Evolutionary conservation across 2,797 vertebrate genomes (phyloP).

Genomic region (Clamator glandarius): DNA sequence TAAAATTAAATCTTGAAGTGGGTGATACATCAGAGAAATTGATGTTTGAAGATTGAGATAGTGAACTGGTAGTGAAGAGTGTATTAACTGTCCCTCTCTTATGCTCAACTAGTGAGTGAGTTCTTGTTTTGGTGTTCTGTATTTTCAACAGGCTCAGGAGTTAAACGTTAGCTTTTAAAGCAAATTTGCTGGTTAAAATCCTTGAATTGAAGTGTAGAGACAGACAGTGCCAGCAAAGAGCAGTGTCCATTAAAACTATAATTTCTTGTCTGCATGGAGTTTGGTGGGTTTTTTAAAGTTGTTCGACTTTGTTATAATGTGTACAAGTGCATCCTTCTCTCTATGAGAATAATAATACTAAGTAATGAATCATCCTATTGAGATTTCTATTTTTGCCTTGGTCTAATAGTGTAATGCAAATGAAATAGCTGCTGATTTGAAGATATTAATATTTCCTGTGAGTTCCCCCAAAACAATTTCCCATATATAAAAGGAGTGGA

Average conservation of each 20-base stretch:
- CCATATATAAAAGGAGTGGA: background rate
- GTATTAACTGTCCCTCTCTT: background rate
- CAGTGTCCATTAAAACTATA: background rate
- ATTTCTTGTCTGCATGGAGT: rapidly evolving
- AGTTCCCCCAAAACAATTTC: background rate
- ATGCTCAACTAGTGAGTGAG: rapidly evolving
- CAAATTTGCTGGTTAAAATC: background rate
- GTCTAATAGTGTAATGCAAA: background rate
- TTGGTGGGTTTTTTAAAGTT: background rate
- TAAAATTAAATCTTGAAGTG: background rate
- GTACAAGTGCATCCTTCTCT: background rate
- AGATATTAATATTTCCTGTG: background rate
- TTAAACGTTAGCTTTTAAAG: background rate
- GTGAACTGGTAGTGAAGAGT: background rate
- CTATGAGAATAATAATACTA: background rate
- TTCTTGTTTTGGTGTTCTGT: background rate
- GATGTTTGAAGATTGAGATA: background rate
- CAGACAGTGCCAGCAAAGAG: background rate
- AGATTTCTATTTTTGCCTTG: background rate
- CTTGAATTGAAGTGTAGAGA: background rate
- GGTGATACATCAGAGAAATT: background rate
- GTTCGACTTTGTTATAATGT: background rate
- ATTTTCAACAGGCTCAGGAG: background rate
- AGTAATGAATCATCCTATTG: background rate
- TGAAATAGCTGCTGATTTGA: background rate